These are phyloP conservation scores for Gopherus evgoodei DNA, from an alignment of 2,113 vertebrate species.

Conservation along the genomic window DNA sequence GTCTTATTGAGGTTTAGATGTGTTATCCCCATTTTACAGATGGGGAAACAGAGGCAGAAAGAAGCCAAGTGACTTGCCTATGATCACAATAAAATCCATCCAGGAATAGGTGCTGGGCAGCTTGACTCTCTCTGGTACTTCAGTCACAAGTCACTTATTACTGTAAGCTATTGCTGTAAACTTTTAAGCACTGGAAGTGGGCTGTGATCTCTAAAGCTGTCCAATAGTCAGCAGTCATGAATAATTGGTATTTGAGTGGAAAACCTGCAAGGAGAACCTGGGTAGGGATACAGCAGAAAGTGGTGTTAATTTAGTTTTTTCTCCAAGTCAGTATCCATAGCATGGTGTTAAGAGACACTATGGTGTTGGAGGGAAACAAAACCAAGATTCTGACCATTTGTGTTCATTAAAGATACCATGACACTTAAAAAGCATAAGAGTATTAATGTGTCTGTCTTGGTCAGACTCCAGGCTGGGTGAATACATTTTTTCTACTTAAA, in stretches of 20 bases:
- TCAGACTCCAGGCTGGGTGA: neutral
- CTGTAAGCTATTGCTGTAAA: neutral
- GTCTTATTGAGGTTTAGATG: neutral
- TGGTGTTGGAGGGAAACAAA: neutral
- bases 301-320: neutral
- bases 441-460: no score
- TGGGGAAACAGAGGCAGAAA: neutral
- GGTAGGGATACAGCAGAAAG: neutral
- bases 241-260: neutral
- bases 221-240: accelerated
- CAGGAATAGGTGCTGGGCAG: neutral
- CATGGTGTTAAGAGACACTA: neutral
- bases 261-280: neutral
- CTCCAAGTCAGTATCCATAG: accelerated
- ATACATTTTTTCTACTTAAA: neutral
- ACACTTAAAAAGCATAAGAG: neutral
- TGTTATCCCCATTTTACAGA: neutral
- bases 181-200: neutral
- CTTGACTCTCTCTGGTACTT: neutral
- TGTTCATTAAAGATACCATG: neutral
- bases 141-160: neutral
- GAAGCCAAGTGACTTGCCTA: neutral
- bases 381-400: neutral
- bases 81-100: neutral
- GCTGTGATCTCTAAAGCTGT: neutral